Evolutionary conservation across 2,113 vertebrate genomes (phyloP), one percentile per base, ranked within the genome.

Genomic region (Hemichromis elongatus): DNA sequence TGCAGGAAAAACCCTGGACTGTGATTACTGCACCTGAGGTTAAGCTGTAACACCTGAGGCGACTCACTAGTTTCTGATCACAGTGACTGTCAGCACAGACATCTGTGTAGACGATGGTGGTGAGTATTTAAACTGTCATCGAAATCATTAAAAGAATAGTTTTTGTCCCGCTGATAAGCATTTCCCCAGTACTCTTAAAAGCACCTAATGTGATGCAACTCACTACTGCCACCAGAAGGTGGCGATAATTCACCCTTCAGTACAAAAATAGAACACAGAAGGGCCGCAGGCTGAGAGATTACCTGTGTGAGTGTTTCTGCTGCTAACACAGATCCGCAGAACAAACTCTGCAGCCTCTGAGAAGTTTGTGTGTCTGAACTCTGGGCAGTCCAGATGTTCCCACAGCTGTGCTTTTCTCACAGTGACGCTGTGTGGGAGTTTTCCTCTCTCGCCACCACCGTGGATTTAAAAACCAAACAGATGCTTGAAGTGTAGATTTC

Each of bases 21-120:
- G 5, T 1, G 1, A 2, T 28, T 8, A 0, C n/a, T 11, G 56
- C 24, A 6, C 28, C n/a, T 6, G 52, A 54, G 9, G n/a, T 11
- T 54, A 0, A 21, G 52, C 57, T 47, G 5, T 1, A 7, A 19
- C 40, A 5, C 14, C 66, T 11, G 21, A 47, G 24, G 24, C 14
- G 5, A 7, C 66, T 70, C 37, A 1, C 16, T 50, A 18, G 16
- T 50, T 18, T 16, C 7, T 19, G 18, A 50, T 19, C 19, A 24
- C 21, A 0, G 42, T 7, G 40, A 50, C 16, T 7, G 6, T 75
- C 16, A 3, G 24, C 16, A 73, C 40, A 50, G 16, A 1, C 42
- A 6, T 16, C 5, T 28, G 4, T 5, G 19, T n/a, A 53, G 50
- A 18, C 7, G 7, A 18, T 19, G 18, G 30, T 28, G 11, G 16